Conservation (phyloP, 2,113 vertebrate genomes). For the Strix uralensis region DNA sequence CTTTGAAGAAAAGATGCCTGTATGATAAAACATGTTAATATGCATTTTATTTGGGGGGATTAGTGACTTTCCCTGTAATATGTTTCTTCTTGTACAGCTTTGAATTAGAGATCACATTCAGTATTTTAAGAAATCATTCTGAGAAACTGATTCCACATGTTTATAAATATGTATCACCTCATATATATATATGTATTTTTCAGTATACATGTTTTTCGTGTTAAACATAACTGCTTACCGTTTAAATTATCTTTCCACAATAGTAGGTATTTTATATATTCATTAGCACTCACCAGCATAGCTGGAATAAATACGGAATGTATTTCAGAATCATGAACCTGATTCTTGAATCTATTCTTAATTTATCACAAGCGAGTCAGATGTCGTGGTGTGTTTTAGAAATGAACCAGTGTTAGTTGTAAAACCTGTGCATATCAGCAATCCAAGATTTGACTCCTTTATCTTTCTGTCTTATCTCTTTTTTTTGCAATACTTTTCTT, state of each 20-base stretch:
- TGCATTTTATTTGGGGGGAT: not conserved
- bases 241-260: not conserved
- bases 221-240: not conserved
- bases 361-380: not conserved
- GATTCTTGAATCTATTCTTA: not conserved
- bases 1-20: not conserved
- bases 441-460: not conserved
- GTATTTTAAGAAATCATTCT: not conserved
- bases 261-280: not conserved
- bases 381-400: not conserved
- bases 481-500: not conserved
- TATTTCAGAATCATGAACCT: not conserved
- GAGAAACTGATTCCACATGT: not conserved
- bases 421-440: not conserved
- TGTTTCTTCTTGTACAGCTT: not conserved
- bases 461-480: not conserved
- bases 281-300: not conserved
- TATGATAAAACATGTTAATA: not conserved
- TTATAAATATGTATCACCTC: not conserved
- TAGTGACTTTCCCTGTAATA: not conserved
- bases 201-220: not conserved
- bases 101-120: not conserved
- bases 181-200: not conserved
- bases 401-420: not conserved
- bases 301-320: not conserved